phyloP scores from a whole-genome alignment of 2,888 invertebrate genomes.

The Drosophila koepferae region DNA sequence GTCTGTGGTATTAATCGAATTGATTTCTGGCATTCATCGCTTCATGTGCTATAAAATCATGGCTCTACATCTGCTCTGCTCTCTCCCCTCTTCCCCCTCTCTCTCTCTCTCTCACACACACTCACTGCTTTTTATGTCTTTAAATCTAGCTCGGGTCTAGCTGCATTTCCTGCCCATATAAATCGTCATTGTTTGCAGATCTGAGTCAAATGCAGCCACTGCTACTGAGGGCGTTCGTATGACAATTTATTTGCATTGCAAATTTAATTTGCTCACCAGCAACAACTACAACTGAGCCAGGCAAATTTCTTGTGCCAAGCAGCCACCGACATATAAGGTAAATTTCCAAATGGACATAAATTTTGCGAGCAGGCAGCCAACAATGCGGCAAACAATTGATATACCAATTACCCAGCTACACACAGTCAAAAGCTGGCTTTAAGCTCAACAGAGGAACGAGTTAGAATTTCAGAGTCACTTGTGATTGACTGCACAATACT shows the following conservation, averaged over 20 bases:
- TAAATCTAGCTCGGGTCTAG: slow-evolving; percentile 42
- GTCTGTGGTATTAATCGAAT: slow-evolving; percentile 43
- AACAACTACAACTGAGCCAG: slow-evolving; percentile 26
- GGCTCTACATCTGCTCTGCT: slow-evolving; percentile 13
- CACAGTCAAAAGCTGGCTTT: slow-evolving; percentile 25
- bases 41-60: slow-evolving; percentile 17
- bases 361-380: slow-evolving; percentile 41
- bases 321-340: slow-evolving; percentile 30
- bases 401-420: slow-evolving; percentile 75
- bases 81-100: too few species aligned
- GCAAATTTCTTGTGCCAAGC: slow-evolving; percentile 63
- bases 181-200: slow-evolving; percentile 54
- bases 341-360: slow-evolving; percentile 46
- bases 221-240: slow-evolving; percentile 63
- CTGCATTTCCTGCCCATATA: slow-evolving; percentile 59
- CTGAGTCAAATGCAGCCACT: slow-evolving; percentile 35
- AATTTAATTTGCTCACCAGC: slow-evolving; percentile 62
- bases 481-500: slow-evolving; percentile 3
- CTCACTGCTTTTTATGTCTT: background rate
- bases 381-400: slow-evolving; percentile 68
- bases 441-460: background rate
- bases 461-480: background rate
- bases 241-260: slow-evolving; percentile 81
- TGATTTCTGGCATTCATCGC: slow-evolving; percentile 37
- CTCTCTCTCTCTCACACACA: background rate